Conservation (phyloP, 1,140 invertebrate genomes). For the Chymomyza costata region DNA sequence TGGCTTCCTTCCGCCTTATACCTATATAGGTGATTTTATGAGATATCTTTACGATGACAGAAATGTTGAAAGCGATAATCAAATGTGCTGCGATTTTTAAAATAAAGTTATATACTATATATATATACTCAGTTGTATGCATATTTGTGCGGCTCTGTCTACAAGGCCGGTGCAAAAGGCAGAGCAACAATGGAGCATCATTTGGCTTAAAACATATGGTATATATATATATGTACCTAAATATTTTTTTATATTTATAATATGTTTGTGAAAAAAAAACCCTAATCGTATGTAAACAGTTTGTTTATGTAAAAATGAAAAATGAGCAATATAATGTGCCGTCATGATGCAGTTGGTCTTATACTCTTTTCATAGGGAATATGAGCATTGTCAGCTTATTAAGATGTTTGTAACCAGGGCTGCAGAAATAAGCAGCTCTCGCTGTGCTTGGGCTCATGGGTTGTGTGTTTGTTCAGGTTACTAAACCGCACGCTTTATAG, state of each 20-base stretch:
- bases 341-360: not conserved
- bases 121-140: conserved; percentile 15
- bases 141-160: too few species aligned
- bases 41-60: too few species aligned
- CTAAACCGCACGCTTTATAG: too few species aligned
- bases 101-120: not conserved
- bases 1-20: conserved; percentile 42
- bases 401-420: too few species aligned
- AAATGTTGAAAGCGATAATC: too few species aligned
- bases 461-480: too few species aligned
- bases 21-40: not conserved
- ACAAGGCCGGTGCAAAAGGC: conserved; percentile 45
- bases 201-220: conserved; percentile 42
- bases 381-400: too few species aligned
- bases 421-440: too few species aligned
- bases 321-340: conserved; percentile 33
- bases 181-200: conserved; percentile 49
- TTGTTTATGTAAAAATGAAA: conserved; percentile 52
- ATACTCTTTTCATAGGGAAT: too few species aligned
- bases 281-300: conserved; percentile 43
- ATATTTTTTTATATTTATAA: too few species aligned
- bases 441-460: too few species aligned
- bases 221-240: conserved; percentile 40
- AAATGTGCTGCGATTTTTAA: too few species aligned
- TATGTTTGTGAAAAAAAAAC: conserved; percentile 21